Evolutionary conservation across 1,140 invertebrate genomes (phyloP).

Genomic region (Dolichoris vasculosae): DNA sequence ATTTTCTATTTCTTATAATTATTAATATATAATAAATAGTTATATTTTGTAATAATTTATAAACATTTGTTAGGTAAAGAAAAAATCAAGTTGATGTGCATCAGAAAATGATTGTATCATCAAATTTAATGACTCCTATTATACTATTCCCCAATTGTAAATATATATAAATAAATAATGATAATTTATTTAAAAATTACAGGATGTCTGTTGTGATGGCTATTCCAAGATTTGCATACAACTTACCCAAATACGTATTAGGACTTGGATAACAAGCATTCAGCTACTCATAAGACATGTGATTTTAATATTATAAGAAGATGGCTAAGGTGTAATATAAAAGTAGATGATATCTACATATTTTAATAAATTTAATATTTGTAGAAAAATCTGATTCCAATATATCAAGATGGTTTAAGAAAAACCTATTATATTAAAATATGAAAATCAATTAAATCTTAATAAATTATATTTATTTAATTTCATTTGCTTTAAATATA

Average conservation of each 20-base stretch:
- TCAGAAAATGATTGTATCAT: too few species aligned
- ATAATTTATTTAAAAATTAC: background rate
- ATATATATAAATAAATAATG: background rate
- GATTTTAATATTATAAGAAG: background rate
- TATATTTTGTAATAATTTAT: too few species aligned
- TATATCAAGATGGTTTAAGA: background rate
- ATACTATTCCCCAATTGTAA: background rate
- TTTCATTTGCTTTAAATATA: too few species aligned
- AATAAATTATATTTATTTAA: too few species aligned
- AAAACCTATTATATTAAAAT: too few species aligned
- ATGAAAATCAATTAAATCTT: too few species aligned
- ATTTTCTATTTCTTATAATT: too few species aligned
- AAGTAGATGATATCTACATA: background rate
- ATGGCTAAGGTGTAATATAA: background rate
- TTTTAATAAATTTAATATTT: background rate
- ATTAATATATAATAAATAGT: too few species aligned
- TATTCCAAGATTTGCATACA: conserved; percentile 84
- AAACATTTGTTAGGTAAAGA: too few species aligned
- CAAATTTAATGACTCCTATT: too few species aligned
- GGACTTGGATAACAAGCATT: conserved; percentile 63
- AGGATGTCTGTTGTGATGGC: conserved; percentile 78
- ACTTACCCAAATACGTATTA: conserved; percentile 85
- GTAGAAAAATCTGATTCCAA: too few species aligned
- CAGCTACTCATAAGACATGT: background rate
- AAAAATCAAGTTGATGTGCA: too few species aligned